Conservation (phyloP, 2,113 vertebrate species). For the Nyctereutes procyonoides region DNA sequence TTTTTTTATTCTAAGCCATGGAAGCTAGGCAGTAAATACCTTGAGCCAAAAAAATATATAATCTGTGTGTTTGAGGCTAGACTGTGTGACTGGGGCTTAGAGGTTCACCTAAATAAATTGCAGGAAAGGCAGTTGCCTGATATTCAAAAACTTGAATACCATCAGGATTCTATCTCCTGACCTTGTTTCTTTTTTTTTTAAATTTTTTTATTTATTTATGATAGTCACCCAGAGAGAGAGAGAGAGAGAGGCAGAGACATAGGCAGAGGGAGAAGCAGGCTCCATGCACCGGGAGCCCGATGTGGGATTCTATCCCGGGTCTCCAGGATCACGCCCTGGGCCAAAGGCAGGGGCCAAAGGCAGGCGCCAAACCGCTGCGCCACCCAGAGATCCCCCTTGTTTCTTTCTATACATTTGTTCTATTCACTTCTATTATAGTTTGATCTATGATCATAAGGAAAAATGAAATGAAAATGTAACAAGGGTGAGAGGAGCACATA, state of each 20-base stretch:
- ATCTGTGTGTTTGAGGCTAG: not conserved
- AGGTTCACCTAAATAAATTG: not conserved
- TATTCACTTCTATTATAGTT: not conserved
- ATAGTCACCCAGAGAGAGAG: too few relatives aligned
- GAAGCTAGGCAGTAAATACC: not conserved
- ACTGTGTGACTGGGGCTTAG: not conserved
- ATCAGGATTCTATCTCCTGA: not conserved
- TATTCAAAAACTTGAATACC: not conserved
- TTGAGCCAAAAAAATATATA: not conserved
- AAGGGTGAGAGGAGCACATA: not conserved
- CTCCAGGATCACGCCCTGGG: too few relatives aligned
- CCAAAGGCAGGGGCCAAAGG: too few relatives aligned
- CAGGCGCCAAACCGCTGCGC: too few relatives aligned
- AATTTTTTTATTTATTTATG: too few relatives aligned
- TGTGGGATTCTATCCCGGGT: too few relatives aligned
- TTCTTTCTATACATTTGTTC: not conserved
- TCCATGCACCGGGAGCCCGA: too few relatives aligned
- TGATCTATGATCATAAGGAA: not conserved
- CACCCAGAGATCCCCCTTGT: too few relatives aligned
- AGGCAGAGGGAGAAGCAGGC: too few relatives aligned
- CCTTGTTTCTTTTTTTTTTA: not conserved
- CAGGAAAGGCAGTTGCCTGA: not conserved
- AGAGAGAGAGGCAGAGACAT: too few relatives aligned
- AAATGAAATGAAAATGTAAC: not conserved
- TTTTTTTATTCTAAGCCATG: not conserved